Evolutionary conservation across 2,113 vertebrate species (phyloP), one percentile per base, ranked within the genome.

Genomic region (Actenoides lindsayi): DNA sequence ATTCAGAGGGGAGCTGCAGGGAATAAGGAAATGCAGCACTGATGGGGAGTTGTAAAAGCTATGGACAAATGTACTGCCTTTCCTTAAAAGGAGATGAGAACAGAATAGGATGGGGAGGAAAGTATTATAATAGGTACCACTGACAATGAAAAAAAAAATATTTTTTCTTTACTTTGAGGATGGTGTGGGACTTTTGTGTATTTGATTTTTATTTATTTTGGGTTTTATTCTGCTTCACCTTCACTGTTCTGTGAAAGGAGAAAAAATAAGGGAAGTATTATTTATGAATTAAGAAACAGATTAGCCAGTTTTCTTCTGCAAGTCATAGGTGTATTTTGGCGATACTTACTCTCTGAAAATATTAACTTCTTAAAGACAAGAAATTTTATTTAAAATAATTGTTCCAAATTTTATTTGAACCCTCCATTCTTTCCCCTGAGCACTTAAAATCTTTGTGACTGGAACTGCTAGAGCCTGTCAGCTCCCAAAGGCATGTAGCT

Each of bases 381-480:
- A 51, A 73, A 42, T 16, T 42, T 42, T 42, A 42, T 16, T 42
- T 42, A 42, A 42, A 42, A 42, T 42, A 42, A 42, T 42, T 15
- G 15, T 42, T 42, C 15, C 42, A 42, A 42, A 62, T 80, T 79
- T 70, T 42, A 20, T 78, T 64, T 71, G 62, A 75, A 56, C 16
- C 6, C 8, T 91, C 10, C 3, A 4, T 4, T 69, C 21, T 74
- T 90, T 73, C 30, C 80, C 13, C 41, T 42, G 12, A 50, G 46
- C 35, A 4, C 4, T 0, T 39, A 6, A 0, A 41, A 1, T 85
- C 6, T 57, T 42, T 46, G 31, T 87, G 37, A 67, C 48, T 73
- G 64, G 35, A 87, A n/a, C 24, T 62, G n/a, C 67, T 89, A 19
- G 71, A 83, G 73, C 51, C 27, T 92, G 41, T 54, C 44, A 48